These are phyloP conservation scores for Orthonevra nobilis DNA, from an alignment of 2,888 invertebrate species.

Conservation along the genomic window DNA sequence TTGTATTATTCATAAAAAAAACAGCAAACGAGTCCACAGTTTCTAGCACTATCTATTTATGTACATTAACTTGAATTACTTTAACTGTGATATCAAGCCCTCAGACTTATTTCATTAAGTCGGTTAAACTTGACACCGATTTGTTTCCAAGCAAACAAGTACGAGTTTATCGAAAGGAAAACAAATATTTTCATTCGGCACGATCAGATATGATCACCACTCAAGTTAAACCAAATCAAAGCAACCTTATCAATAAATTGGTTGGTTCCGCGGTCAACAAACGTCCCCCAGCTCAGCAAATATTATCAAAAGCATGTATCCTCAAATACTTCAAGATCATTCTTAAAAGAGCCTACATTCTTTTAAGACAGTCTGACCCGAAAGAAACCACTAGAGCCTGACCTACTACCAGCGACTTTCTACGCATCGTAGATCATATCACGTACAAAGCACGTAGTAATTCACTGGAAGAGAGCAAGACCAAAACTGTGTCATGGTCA, in stretches of 20 bases:
- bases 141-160: constrained; percentile 1
- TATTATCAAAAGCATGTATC: background rate
- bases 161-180: background rate
- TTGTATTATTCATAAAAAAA: too few species aligned
- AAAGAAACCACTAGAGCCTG: background rate
- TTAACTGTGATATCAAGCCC: too few species aligned
- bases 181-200: background rate
- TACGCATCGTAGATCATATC: constrained; percentile 10
- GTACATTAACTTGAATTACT: too few species aligned
- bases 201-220: background rate
- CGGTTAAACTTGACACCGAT: constrained; percentile 25
- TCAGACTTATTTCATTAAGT: background rate
- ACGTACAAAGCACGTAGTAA: constrained; percentile 29
- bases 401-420: too few species aligned
- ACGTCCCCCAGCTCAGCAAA: constrained; percentile 23
- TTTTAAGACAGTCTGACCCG: constrained; percentile 14
- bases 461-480: constrained; percentile 27
- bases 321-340: constrained; percentile 13
- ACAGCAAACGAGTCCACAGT: too few species aligned
- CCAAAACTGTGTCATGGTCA: constrained; percentile 71
- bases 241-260: constrained; percentile 11
- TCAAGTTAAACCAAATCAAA: constrained; percentile 15
- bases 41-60: too few species aligned
- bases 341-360: constrained; percentile 22
- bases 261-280: constrained; percentile 37